phyloP scores from a whole-genome alignment of 2,888 invertebrate species.

The Morpho achilles region DNA sequence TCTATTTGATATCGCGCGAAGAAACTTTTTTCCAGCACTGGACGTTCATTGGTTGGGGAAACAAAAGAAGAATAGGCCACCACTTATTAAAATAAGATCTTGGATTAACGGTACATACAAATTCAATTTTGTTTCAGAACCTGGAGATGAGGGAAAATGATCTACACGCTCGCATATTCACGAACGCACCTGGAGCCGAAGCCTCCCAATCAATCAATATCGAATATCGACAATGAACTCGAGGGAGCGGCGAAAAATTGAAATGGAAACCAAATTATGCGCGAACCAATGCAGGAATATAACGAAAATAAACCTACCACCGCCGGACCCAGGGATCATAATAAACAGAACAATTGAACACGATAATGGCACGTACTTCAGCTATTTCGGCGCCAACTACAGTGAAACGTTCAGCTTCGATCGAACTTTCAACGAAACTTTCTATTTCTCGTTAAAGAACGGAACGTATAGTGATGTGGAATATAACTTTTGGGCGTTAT shows the following conservation, averaged over 20 bases:
- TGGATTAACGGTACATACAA: not conserved
- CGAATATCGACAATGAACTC: conserved; percentile 12
- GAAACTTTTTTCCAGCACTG: too few relatives aligned
- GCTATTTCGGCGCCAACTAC: conserved; percentile 43
- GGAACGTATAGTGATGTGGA: conserved; percentile 63
- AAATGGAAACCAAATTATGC: conserved; percentile 25
- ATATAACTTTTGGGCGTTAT: conserved; percentile 92
- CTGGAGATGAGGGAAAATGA: conserved; percentile 14
- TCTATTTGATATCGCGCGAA: too few relatives aligned
- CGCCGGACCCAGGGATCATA: conserved; percentile 33
- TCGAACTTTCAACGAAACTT: conserved; percentile 33
- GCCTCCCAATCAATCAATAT: conserved; percentile 6
- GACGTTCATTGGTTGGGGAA: too few relatives aligned
- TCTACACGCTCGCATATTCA: not conserved
- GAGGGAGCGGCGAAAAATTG: conserved; percentile 7
- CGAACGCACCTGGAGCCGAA: not conserved
- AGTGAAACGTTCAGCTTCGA: conserved; percentile 35
- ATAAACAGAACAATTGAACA: conserved; percentile 24
- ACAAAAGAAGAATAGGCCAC: too few relatives aligned
- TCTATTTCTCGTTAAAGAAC: conserved; percentile 55
- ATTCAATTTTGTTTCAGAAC: conserved; percentile 17
- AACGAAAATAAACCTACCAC: conserved; percentile 43
- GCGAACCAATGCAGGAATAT: conserved; percentile 47
- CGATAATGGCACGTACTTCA: conserved; percentile 34
- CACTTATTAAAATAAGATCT: too few relatives aligned